Percentiles rank a stretch among this genome's conserved stretches.
Conservation (phyloP, 1,140 invertebrate species). For the Portunus trituberculatus region DNA sequence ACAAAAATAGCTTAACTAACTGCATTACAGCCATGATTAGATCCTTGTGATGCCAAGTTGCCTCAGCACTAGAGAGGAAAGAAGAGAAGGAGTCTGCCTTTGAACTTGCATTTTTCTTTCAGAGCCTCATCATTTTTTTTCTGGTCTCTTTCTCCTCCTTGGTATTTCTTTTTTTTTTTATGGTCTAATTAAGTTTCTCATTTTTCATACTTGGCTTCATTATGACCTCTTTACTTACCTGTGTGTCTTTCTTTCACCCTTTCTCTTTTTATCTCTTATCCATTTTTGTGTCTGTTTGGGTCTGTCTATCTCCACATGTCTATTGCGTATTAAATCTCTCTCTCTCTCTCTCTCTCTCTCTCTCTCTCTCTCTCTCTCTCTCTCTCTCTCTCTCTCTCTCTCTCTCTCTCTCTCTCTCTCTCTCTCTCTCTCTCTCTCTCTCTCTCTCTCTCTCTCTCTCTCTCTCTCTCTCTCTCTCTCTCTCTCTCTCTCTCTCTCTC, state of each 20-base stretch:
- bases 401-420: conserved; percentile 21
- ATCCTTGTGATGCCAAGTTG: too few relatives aligned
- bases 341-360: neutral
- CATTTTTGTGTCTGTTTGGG: neutral
- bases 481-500: neutral
- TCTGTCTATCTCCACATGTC: neutral
- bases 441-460: neutral
- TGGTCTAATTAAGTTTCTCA: neutral
- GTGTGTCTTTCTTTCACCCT: neutral
- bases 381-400: neutral
- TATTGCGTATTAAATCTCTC: neutral
- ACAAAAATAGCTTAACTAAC: too few relatives aligned
- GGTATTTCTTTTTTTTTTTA: neutral
- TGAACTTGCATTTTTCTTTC: neutral
- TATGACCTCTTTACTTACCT: neutral
- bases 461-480: neutral
- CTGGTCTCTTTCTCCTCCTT: neutral
- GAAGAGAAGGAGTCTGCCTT: too few relatives aligned
- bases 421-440: conserved; percentile 21
- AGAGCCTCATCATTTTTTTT: neutral
- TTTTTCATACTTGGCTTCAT: neutral
- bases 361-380: neutral
- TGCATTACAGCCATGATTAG: too few relatives aligned
- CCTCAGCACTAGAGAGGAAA: too few relatives aligned
- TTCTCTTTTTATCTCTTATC: neutral